Percentiles rank a stretch among this genome's conserved stretches.
Evolutionary conservation across 2,888 invertebrate genomes (phyloP).

Genomic region (Philereme vetulata): DNA sequence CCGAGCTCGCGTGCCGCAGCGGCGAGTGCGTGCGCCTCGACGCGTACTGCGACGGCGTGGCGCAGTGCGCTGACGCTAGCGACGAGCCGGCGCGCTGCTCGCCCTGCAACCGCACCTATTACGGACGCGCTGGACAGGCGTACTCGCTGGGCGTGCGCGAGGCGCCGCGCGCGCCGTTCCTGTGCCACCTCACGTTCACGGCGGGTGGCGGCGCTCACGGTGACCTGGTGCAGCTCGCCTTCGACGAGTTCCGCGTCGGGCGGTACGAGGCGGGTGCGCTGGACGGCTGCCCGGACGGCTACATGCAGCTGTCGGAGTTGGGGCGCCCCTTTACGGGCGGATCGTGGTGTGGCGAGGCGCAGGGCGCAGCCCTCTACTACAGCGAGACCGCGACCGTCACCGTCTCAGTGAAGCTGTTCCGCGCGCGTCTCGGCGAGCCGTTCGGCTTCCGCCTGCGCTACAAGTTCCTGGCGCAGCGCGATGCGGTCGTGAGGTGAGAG

Average conservation of each 20-base stretch:
- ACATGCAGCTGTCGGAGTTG: constrained; percentile 93
- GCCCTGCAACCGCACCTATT: constrained; percentile 94
- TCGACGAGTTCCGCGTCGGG: constrained; percentile 95
- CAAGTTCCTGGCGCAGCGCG: constrained; percentile 91
- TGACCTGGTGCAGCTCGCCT: constrained; percentile 94
- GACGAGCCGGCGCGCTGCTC: constrained; percentile 88
- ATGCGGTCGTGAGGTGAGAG: constrained; percentile 88
- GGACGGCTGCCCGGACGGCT: constrained; percentile 94
- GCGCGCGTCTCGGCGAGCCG: constrained; percentile 87
- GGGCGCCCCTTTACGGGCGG: constrained; percentile 94
- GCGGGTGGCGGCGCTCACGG: constrained; percentile 95
- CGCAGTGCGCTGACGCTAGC: constrained; percentile 93
- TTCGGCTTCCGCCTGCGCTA: constrained; percentile 92
- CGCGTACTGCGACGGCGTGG: constrained; percentile 92
- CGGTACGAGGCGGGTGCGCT: constrained; percentile 88
- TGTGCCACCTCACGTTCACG: constrained; percentile 95
- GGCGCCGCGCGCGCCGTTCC: constrained; percentile 91
- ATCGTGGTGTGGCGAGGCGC: constrained; percentile 94
- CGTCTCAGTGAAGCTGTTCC: constrained; percentile 91
- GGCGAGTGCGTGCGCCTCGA: constrained; percentile 94
- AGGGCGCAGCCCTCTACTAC: constrained; percentile 92
- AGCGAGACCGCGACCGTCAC: constrained; percentile 96
- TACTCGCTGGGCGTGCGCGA: constrained; percentile 91
- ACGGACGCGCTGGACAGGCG: constrained; percentile 92
- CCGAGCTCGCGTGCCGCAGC: constrained; percentile 64